Evolutionary conservation across 2,888 invertebrate species (phyloP), one percentile per base, ranked within the genome.

Genomic region (Acrobasis repandana): DNA sequence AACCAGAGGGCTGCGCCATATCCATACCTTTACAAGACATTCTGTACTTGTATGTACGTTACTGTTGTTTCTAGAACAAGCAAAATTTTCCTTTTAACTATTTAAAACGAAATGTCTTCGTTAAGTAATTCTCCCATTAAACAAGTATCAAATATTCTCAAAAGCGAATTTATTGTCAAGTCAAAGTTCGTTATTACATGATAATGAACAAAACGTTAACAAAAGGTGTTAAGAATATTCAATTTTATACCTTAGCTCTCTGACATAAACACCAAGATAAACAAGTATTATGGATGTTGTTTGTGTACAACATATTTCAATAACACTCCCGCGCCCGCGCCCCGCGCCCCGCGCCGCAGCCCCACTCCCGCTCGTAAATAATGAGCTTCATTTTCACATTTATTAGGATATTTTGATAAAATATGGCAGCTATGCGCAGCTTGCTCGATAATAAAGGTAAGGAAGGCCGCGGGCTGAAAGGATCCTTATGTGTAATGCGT

Each of bases 371-470:
- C 36, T 16, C 54, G 38, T 54, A 54, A 54, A 58, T 58, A 48
- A 58, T 36, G 48, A 36, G 58, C 58, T 48, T 58, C 48, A 49
- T 58, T 48, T 58, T 58, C 58, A 34, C 58, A 58, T 58, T 58
- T 58, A 58, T 58, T 58, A 58, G 58, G 48, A 47, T 58, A 58
- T 58, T 58, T 47, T 58, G 58, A 48, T 58, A 48, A 58, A 47
- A 48, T 54, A 54, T 43, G 14, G 54, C 18, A 10, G 54, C 18
- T 43, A 38, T 54, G 52, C 15, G 43, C 54, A 33, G 38, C 38
- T 18, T 9, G 51, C 36, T n/a, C 34, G 50, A 16, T 43, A 43
- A 38, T 54, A 54, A 54, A 43, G 43, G 43, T 43, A n/a, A 43
- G 0, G n/a, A 43, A 14, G 43, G 14, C 43, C 43, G 43, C 5